Evolutionary conservation across 2,888 invertebrate genomes (phyloP).

Genomic region (Amphipyra berbera): DNA sequence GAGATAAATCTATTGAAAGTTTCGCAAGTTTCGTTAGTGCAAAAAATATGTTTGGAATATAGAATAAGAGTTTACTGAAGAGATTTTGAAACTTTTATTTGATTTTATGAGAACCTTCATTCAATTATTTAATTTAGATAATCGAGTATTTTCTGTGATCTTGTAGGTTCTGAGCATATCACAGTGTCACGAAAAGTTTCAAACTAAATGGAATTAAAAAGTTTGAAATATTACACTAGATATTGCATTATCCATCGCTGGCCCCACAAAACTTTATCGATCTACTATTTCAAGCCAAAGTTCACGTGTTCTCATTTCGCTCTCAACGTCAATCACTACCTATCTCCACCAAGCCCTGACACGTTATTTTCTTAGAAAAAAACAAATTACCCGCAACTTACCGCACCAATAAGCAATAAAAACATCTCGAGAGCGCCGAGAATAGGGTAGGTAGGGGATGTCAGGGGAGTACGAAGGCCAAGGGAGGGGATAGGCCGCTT

Average conservation of each 20-base stretch:
- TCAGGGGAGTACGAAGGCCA: not conserved
- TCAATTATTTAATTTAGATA: too few species aligned
- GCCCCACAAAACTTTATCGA: too few species aligned
- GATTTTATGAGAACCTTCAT: too few species aligned
- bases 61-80: not conserved
- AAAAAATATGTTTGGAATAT: constrained; percentile 1
- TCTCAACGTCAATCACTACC: constrained; percentile 46
- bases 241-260: too few species aligned
- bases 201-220: too few species aligned
- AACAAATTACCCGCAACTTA: constrained; percentile 55
- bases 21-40: not conserved
- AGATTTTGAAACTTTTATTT: not conserved
- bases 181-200: too few species aligned
- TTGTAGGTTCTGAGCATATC: too few species aligned
- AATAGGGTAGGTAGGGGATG: constrained; percentile 7
- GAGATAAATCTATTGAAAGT: constrained; percentile 1
- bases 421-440: constrained; percentile 39
- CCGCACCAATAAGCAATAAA: constrained; percentile 65
- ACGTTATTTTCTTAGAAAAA: constrained; percentile 54
- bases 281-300: not conserved
- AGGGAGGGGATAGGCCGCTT: constrained; percentile 7
- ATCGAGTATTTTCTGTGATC: too few species aligned
- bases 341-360: constrained; percentile 33
- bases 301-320: constrained; percentile 33
- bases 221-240: too few species aligned